A percentile compares a stretch with the other conserved stretches of the same genome.
Evolutionary conservation across 1,140 invertebrate species (phyloP).

Genomic region (Drosophila grimshawi): DNA sequence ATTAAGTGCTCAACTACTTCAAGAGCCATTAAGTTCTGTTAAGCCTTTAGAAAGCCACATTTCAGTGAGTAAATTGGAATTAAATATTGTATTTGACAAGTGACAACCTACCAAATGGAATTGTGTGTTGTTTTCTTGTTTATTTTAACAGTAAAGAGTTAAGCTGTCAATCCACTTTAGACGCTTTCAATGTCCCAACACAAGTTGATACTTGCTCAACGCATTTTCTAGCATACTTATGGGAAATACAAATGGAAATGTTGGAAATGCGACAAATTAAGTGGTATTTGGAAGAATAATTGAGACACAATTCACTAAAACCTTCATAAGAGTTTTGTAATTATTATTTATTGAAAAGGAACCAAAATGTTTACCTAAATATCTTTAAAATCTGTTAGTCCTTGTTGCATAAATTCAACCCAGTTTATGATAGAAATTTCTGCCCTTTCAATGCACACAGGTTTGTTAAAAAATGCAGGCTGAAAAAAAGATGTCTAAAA

Average conservation of each 20-base stretch:
- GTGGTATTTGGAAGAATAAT: neutral
- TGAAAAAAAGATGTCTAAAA: slow-evolving; percentile 11
- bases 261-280: neutral
- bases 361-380: neutral
- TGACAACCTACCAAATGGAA: neutral
- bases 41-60: neutral
- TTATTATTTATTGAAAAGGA: neutral
- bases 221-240: neutral
- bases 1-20: neutral
- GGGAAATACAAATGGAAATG: neutral
- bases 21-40: neutral
- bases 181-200: neutral
- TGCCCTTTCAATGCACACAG: neutral
- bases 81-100: neutral
- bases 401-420: neutral
- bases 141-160: too few species aligned
- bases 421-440: neutral
- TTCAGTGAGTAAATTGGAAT: neutral
- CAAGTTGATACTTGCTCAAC: neutral
- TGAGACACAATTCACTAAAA: neutral
- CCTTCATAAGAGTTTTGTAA: neutral
- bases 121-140: neutral
- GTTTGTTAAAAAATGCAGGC: neutral
- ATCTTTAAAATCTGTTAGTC: neutral
- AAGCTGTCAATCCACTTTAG: neutral